phyloP scores from a whole-genome alignment of 2,797 vertebrate species.

The Sarcoramphus papa region DNA sequence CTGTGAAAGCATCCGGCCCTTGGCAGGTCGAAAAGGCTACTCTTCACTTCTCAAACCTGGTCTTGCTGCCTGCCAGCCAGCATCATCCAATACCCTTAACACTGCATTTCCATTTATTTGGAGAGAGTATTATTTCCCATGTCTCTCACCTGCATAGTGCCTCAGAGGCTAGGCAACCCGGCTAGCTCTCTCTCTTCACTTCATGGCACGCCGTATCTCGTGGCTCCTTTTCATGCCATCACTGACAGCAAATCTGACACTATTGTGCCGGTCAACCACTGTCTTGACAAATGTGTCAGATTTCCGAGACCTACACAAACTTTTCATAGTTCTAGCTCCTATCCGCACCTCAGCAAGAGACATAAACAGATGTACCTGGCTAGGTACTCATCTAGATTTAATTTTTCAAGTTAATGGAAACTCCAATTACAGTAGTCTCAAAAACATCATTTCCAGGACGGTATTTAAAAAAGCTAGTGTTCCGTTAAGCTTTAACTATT shows the following conservation, averaged over 20 bases:
- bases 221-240: background rate
- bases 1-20: background rate
- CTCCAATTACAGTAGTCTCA: background rate
- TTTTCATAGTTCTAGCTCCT: background rate
- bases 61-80: background rate
- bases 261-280: background rate
- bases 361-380: background rate
- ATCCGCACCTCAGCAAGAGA: background rate
- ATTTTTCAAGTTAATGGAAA: background rate
- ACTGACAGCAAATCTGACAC: background rate
- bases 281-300: fast-evolving
- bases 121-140: background rate
- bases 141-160: too few species aligned
- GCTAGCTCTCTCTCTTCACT: background rate
- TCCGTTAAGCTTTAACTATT: background rate
- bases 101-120: background rate
- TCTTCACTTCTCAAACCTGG: background rate
- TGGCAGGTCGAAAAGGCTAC: background rate
- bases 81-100: background rate
- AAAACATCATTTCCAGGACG: background rate
- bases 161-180: background rate
- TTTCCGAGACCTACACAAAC: background rate
- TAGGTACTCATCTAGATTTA: background rate
- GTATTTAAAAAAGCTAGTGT: background rate
- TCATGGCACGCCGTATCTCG: background rate